Evolutionary conservation across 2,888 invertebrate genomes (phyloP), one percentile per base, ranked within the genome.

Genomic region (Scaptodrosophila latifasciaeformis): DNA sequence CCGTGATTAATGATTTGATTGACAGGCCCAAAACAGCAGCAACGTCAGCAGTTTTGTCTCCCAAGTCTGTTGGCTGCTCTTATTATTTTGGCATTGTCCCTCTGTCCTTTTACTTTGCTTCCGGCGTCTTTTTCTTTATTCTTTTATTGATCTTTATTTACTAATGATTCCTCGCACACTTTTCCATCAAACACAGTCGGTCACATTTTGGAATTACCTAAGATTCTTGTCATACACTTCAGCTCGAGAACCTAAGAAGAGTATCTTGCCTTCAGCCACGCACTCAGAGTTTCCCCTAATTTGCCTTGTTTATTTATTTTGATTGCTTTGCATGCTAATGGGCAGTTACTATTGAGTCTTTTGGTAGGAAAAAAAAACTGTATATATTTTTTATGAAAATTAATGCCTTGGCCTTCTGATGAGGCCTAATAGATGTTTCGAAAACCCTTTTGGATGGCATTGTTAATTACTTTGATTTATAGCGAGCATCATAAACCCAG

Each of bases 1-100:
- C 31, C 59, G 50, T 68, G 69, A 72, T 69, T 69, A 69, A 69
- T 69, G 69, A 72, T 54, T 54, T 72, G 70, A 66, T 72, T 65
- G 69, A 69, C 55, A 21, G 37, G 18, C 2, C 18, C 34, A 13
- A 15, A 63, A 44, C 43, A 49, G 39, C 45, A 45, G 46, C 39
- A 58, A 45, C 37, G 37, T 37, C 37, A 37, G 13, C 55, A 49
- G 47, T 45, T 12, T 15, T 49, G 49, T 21, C 2, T 12, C 37
- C 10, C 10, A 29, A 43, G 19, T 34, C 37, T 31, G 19, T 49
- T 55, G 53, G 53, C 53, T 51, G 42, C 31, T 52, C 35, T 57
- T 54, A 66, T 62, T 65, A 37, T 17, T 37, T n/a, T 17, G 37
- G 7, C 24, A 7, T 24, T 24, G 24, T 24, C 24, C 13, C 37